Conservation (phyloP, 2,888 invertebrate species). For the Frankliniella fusca region DNA sequence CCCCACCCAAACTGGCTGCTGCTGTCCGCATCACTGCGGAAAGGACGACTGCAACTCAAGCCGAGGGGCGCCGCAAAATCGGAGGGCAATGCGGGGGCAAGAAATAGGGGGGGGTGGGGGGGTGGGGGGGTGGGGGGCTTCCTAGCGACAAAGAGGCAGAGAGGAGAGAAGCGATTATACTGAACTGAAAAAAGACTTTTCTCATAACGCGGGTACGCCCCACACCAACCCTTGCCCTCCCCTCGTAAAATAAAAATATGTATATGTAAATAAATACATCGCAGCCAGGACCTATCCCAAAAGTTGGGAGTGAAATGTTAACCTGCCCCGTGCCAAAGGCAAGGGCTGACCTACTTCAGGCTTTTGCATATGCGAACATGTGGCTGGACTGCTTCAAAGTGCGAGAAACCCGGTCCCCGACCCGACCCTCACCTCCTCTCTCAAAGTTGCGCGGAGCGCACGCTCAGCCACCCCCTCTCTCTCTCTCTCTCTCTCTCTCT, state of each 20-base stretch:
- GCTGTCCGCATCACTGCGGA: background rate
- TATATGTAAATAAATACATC: too few species aligned
- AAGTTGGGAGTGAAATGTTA: too few species aligned
- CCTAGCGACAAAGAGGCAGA: too few species aligned
- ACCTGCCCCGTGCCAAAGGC: background rate
- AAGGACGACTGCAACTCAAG: background rate
- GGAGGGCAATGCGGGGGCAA: too few species aligned
- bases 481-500: slow-evolving; percentile 37
- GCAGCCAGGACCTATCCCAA: too few species aligned
- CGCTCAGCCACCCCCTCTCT: slow-evolving; percentile 39
- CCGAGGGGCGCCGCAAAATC: too few species aligned
- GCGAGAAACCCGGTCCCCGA: background rate
- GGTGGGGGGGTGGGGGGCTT: background rate
- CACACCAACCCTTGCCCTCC: too few species aligned
- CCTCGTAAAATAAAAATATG: too few species aligned
- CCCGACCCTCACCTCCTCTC: too few species aligned
- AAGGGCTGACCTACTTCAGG: background rate
- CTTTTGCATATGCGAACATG: background rate
- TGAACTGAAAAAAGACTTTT: too few species aligned
- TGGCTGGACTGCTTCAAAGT: background rate
- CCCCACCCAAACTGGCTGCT: background rate
- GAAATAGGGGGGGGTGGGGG: background rate
- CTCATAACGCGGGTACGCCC: too few species aligned
- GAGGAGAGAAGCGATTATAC: too few species aligned
- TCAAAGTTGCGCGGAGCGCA: slow-evolving; percentile 27